phyloP scores from a whole-genome alignment of 2,797 vertebrate species.

The Acrossocheilus wenchowensis region DNA sequence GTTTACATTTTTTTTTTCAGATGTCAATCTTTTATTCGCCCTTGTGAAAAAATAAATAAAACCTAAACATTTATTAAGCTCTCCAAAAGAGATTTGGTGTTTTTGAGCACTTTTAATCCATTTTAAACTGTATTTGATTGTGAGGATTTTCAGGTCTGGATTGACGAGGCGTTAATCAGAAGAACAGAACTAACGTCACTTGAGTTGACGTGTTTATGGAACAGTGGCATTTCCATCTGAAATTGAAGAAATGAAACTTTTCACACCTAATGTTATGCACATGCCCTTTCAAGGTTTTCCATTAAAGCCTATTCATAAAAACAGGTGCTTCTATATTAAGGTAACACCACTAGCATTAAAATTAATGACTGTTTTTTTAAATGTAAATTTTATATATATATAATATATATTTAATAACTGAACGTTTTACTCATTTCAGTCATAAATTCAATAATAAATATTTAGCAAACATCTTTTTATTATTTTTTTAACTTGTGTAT shows the following conservation, averaged over 20 bases:
- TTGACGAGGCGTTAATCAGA: background rate
- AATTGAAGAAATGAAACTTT: background rate
- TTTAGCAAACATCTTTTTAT: background rate
- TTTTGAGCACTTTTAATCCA: background rate
- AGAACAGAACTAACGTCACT: background rate
- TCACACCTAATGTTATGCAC: background rate
- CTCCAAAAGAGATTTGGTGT: background rate
- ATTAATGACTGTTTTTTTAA: too few species aligned
- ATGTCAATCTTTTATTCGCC: background rate
- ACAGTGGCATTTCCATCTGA: background rate
- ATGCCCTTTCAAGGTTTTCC: background rate
- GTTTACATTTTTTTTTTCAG: conserved; percentile 7
- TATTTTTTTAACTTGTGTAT: background rate
- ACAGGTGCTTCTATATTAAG: background rate
- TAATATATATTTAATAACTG: background rate
- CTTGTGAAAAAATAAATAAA: background rate
- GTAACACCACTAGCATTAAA: background rate
- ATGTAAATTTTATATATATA: too few species aligned
- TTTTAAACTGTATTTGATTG: background rate
- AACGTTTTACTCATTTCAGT: background rate
- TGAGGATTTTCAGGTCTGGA: background rate
- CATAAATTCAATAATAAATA: background rate
- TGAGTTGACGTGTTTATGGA: background rate
- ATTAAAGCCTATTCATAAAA: background rate
- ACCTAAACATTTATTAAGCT: conserved; percentile 1